Conservation (phyloP, 2,113 vertebrate species). For the Tonatia bakeri region DNA sequence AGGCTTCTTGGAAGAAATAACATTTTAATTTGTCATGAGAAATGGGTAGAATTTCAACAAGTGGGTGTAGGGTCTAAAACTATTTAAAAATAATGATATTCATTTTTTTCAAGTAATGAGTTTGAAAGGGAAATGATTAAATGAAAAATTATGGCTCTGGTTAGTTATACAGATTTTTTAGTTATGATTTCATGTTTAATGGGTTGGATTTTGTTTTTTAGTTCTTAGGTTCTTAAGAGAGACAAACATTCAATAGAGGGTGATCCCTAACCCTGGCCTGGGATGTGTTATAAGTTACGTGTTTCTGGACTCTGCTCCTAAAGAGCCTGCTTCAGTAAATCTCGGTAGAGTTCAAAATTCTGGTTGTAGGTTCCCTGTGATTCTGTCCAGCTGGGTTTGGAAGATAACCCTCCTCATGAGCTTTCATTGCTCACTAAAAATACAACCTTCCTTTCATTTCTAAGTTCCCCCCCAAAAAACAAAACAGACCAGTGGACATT, state of each 20-base stretch:
- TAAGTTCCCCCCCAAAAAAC: not conserved
- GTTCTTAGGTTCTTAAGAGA: not conserved
- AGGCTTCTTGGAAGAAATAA: not conserved
- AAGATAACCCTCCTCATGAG: not conserved
- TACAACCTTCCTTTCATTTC: not conserved
- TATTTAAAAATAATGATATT: slow-evolving; percentile 26
- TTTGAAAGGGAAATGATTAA: slow-evolving; percentile 18
- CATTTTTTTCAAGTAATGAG: not conserved
- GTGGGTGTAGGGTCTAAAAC: not conserved
- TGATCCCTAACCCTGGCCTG: not conserved
- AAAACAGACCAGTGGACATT: not conserved
- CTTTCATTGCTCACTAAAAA: not conserved
- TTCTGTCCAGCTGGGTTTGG: not conserved
- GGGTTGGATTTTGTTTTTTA: not conserved
- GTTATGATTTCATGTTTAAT: not conserved
- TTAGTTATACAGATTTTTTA: slow-evolving; percentile 1
- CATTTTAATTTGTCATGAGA: slow-evolving; percentile 41
- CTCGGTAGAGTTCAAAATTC: not conserved
- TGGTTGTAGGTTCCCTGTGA: not conserved
- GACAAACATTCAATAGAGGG: not conserved
- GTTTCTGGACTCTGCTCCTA: not conserved
- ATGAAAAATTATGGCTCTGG: not conserved
- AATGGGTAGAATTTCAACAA: slow-evolving; percentile 5
- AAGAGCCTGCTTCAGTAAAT: not conserved
- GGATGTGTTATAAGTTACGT: not conserved